Evolutionary conservation across 1,140 invertebrate species (phyloP).

Genomic region (Orius laevigatus): DNA sequence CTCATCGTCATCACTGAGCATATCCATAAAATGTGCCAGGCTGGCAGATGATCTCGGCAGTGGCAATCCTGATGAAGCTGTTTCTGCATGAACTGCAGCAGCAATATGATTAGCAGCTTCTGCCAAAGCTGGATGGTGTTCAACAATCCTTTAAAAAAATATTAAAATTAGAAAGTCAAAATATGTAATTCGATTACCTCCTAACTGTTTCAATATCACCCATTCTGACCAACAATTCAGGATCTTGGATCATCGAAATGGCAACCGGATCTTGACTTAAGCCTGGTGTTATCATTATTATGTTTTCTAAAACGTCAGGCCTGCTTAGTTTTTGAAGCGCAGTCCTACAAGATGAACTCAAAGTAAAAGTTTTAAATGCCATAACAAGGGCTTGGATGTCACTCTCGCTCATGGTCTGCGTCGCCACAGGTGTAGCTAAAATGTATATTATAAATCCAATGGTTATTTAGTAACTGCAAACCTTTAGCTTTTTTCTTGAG

Average conservation of each 20-base stretch:
- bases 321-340: slow-evolving; percentile 34
- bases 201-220: slow-evolving; percentile 31
- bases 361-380: slow-evolving; percentile 31
- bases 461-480: slow-evolving; percentile 6
- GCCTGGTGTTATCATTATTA: slow-evolving; percentile 33
- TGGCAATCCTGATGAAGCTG: slow-evolving; percentile 16
- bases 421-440: slow-evolving; percentile 19
- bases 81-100: slow-evolving; percentile 34
- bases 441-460: not conserved
- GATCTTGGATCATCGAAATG: slow-evolving; percentile 38
- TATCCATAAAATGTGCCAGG: slow-evolving; percentile 33
- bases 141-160: slow-evolving; percentile 26
- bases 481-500: slow-evolving; percentile 30
- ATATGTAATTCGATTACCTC: slow-evolving; percentile 24
- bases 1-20: slow-evolving; percentile 36
- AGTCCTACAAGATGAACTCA: slow-evolving; percentile 29
- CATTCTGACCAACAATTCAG: slow-evolving; percentile 35
- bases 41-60: slow-evolving; percentile 24
- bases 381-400: slow-evolving; percentile 30
- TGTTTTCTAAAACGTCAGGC: slow-evolving; percentile 35
- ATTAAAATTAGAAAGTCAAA: slow-evolving; percentile 10
- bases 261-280: slow-evolving; percentile 35
- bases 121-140: slow-evolving; percentile 33
- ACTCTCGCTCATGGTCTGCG: slow-evolving; percentile 26
- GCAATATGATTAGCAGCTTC: slow-evolving; percentile 34